Evolutionary conservation across 2,888 invertebrate species (phyloP).

Genomic region (Athripsodes cinereus): DNA sequence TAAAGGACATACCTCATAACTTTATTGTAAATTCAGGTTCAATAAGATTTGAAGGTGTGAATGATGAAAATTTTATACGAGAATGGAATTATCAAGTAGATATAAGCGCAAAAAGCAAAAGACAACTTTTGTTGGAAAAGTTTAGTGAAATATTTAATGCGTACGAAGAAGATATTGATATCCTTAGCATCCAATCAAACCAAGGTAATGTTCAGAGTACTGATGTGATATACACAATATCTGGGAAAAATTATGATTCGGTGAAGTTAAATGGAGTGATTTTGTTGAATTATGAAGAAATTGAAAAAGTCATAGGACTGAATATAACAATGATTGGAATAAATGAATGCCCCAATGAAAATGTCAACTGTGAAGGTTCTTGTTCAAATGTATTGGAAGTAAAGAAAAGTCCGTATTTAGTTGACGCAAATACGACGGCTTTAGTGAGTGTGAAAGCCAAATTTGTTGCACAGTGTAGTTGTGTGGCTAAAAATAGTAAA

Average conservation of each 20-base stretch:
- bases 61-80: constrained; percentile 50
- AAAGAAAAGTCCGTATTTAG: constrained; percentile 85
- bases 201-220: constrained; percentile 10
- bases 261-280: constrained; percentile 92
- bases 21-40: constrained; percentile 52
- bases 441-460: constrained; percentile 93
- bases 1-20: constrained; percentile 48
- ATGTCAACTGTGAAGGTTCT: constrained; percentile 91
- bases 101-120: constrained; percentile 27
- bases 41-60: constrained; percentile 44
- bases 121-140: constrained; percentile 33
- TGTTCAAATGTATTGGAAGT: constrained; percentile 93
- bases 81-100: constrained; percentile 38
- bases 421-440: constrained; percentile 97
- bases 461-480: constrained; percentile 89
- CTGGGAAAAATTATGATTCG: constrained; percentile 73
- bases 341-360: constrained; percentile 91
- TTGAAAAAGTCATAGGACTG: constrained; percentile 86
- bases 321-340: constrained; percentile 97
- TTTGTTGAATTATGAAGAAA: constrained; percentile 86
- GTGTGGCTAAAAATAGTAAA: constrained; percentile 85
- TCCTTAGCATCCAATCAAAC: constrained; percentile 48
- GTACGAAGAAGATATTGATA: constrained; percentile 42
- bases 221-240: constrained; percentile 20
- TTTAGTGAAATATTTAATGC: constrained; percentile 34